These are phyloP conservation scores for Drosophila truncata DNA, from an alignment of 1,140 invertebrate species.

Conservation along the genomic window DNA sequence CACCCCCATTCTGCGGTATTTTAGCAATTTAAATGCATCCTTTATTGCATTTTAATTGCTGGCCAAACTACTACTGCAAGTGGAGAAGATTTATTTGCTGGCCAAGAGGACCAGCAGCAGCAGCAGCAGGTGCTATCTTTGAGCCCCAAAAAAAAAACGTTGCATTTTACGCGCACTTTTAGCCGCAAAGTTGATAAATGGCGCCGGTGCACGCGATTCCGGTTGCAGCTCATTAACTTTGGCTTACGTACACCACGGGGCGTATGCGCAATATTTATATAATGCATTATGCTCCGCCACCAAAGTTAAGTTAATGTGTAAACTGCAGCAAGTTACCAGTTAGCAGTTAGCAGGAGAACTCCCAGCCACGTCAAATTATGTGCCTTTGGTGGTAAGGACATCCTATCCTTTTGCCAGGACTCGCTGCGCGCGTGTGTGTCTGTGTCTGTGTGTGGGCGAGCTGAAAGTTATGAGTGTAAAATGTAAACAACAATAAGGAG, in stretches of 20 bases:
- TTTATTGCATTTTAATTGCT: slow-evolving; percentile 81
- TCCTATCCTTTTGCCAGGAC: background rate
- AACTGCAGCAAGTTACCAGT: slow-evolving; percentile 67
- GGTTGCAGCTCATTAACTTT: slow-evolving; percentile 56
- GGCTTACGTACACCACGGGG: slow-evolving; percentile 43
- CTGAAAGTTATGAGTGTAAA: slow-evolving; percentile 60
- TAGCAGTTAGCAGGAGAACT: no score
- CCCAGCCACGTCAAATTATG: slow-evolving; percentile 29
- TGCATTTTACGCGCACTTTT: slow-evolving; percentile 66
- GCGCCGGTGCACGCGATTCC: slow-evolving; percentile 55
- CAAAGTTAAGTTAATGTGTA: slow-evolving; percentile 52
- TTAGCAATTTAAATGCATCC: slow-evolving; percentile 73
- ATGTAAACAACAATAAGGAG: slow-evolving; percentile 67
- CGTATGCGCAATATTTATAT: slow-evolving; percentile 71
- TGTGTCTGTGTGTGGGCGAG: slow-evolving; percentile 42
- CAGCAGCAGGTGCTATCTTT: slow-evolving; percentile 61
- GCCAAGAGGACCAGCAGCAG: background rate
- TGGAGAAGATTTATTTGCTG: slow-evolving; percentile 58
- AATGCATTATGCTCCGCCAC: slow-evolving; percentile 64
- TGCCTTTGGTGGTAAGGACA: background rate
- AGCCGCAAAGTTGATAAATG: slow-evolving; percentile 73
- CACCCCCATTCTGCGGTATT: slow-evolving; percentile 1
- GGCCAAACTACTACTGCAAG: slow-evolving; percentile 33
- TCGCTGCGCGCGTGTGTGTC: slow-evolving; percentile 2
- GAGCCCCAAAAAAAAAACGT: slow-evolving; percentile 29